phyloP scores from a whole-genome alignment of 2,113 vertebrate species.

The Rousettus leschenaultii region DNA sequence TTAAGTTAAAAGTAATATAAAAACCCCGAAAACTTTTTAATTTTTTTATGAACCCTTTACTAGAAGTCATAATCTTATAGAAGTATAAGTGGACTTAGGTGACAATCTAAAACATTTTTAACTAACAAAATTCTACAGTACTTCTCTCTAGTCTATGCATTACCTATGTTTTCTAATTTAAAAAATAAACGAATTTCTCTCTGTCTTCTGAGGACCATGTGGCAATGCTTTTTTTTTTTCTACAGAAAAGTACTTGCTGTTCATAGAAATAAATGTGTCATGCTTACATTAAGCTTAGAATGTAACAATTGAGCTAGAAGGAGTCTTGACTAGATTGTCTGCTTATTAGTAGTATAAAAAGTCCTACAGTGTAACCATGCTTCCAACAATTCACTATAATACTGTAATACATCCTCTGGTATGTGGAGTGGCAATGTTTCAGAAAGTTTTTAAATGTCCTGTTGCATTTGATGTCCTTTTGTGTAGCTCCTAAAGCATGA shows the following conservation, averaged over 20 bases:
- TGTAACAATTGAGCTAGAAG: constrained; percentile 70
- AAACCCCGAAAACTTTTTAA: neutral
- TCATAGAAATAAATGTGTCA: constrained; percentile 68
- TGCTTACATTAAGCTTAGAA: constrained; percentile 47
- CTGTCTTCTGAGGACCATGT: constrained; percentile 34
- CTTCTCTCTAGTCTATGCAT: neutral
- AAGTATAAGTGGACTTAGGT: too few species aligned
- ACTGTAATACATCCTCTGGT: neutral
- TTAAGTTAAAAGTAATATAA: constrained; percentile 24
- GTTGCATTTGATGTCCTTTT: constrained; percentile 20
- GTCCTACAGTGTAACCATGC: constrained; percentile 48
- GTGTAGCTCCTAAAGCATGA: neutral
- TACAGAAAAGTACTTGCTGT: constrained; percentile 66
- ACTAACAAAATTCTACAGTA: neutral
- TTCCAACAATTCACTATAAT: constrained; percentile 25
- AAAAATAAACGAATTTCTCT: constrained; percentile 49
- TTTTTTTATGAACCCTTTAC: too few species aligned
- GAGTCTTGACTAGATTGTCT: constrained; percentile 59
- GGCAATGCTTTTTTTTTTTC: constrained; percentile 74
- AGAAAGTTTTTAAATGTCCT: constrained; percentile 23
- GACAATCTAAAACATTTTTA: neutral
- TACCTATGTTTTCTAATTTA: constrained; percentile 22
- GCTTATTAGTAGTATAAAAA: constrained; percentile 67
- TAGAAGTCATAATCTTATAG: too few species aligned
- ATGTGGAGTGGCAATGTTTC: neutral